Evolutionary conservation across 1,140 invertebrate genomes (phyloP).

Genomic region (Tetragnatha versicolor): DNA sequence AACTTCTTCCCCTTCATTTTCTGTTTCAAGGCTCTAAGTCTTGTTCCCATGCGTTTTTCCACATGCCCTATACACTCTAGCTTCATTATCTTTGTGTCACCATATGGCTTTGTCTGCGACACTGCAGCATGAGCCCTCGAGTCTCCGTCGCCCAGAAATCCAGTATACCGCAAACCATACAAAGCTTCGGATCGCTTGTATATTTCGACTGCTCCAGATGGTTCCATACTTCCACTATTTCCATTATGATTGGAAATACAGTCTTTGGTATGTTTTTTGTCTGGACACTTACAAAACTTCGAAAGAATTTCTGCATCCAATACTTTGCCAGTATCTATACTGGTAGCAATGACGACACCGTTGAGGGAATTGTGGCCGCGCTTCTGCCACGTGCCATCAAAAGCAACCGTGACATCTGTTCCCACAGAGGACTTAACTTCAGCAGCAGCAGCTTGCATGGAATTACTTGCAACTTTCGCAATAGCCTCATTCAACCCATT

Average conservation of each 20-base stretch:
- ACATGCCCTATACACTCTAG: no score
- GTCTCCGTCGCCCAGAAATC: no score
- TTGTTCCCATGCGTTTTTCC: not conserved
- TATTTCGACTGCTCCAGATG: constrained; percentile 39
- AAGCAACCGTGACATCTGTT: constrained; percentile 34
- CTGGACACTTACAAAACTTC: constrained; percentile 49
- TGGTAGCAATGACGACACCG: constrained; percentile 50
- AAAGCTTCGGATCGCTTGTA: constrained; percentile 25
- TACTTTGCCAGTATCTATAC: constrained; percentile 56
- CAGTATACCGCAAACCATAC: not conserved
- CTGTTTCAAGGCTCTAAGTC: not conserved
- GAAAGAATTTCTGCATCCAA: constrained; percentile 44
- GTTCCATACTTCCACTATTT: constrained; percentile 52
- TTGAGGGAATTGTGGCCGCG: constrained; percentile 53
- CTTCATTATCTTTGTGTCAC: no score
- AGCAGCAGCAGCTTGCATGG: no score
- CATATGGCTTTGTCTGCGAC: no score
- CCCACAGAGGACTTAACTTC: no score
- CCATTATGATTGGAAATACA: constrained; percentile 41
- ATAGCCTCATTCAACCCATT: no score
- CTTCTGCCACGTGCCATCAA: constrained; percentile 56
- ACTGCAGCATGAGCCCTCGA: no score
- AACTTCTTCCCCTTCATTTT: not conserved
- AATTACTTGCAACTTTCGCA: no score
- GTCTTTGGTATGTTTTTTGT: not conserved